Percentiles rank a stretch among this genome's conserved stretches.
phyloP scores from a whole-genome alignment of 2,797 vertebrate species.

The Siniperca undulata region DNA sequence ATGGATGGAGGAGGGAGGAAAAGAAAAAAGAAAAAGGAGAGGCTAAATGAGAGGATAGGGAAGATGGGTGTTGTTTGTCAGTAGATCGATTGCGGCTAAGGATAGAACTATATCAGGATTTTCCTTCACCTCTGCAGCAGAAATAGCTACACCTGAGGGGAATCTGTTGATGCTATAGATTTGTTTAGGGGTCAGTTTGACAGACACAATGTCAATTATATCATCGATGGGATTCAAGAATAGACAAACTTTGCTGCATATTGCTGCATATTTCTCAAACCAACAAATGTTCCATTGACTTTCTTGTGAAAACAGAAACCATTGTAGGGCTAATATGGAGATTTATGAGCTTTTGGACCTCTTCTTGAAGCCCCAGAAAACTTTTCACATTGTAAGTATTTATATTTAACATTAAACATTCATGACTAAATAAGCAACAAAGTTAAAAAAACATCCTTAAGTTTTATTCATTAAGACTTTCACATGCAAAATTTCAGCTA shows the following conservation, averaged over 20 bases:
- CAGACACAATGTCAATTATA: constrained; percentile 11
- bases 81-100: constrained; percentile 74
- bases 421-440: no score
- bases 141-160: constrained; percentile 54
- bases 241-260: neutral
- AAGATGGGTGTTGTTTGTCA: constrained; percentile 71
- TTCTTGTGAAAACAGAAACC: neutral
- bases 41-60: constrained; percentile 59
- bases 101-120: constrained; percentile 69
- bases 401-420: neutral
- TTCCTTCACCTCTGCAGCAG: constrained; percentile 66
- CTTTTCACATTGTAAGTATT: neutral
- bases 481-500: neutral
- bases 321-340: no score
- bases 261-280: neutral
- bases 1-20: constrained; percentile 32
- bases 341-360: neutral
- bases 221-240: constrained; percentile 2
- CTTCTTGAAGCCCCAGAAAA: neutral
- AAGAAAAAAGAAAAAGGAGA: constrained; percentile 28
- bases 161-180: constrained; percentile 50
- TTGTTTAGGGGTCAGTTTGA: constrained; percentile 42
- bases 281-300: neutral
- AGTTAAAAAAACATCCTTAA: neutral
- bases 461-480: neutral